A percentile compares a stretch with the other conserved stretches of the same genome.
These are phyloP conservation scores for Camponotus floridanus DNA, from an alignment of 1,140 invertebrate species.

Conservation along the genomic window DNA sequence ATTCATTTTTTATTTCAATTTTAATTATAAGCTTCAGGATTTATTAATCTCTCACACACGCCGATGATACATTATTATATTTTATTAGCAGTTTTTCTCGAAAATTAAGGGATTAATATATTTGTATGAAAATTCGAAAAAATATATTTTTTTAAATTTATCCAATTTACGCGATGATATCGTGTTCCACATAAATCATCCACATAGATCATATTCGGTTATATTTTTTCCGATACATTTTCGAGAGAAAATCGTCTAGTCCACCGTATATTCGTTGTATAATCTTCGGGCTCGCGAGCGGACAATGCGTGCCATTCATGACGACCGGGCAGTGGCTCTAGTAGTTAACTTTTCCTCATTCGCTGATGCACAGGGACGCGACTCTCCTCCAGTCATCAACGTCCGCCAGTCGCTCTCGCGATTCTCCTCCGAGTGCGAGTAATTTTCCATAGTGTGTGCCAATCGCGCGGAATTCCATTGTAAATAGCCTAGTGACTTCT, in stretches of 20 bases:
- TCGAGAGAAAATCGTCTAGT: background rate
- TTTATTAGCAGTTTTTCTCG: background rate
- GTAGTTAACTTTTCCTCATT: slow-evolving; percentile 68
- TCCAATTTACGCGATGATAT: background rate
- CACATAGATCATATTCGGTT: background rate
- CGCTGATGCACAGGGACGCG: slow-evolving; percentile 68
- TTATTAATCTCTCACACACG: slow-evolving; percentile 15
- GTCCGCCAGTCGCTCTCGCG: slow-evolving; percentile 51
- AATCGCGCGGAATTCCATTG: slow-evolving; percentile 40
- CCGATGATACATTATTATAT: background rate
- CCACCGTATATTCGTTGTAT: slow-evolving; percentile 3
- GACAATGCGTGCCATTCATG: slow-evolving; percentile 68
- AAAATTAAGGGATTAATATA: background rate
- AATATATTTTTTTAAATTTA: background rate
- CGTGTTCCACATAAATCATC: background rate
- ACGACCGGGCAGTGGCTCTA: slow-evolving; percentile 44
- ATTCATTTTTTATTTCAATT: slow-evolving; percentile 5
- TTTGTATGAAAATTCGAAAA: background rate
- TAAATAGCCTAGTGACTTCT: slow-evolving; percentile 41
- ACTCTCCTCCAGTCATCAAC: slow-evolving; percentile 46
- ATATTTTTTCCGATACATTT: background rate
- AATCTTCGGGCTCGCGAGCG: slow-evolving; percentile 24
- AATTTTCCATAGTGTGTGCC: slow-evolving; percentile 47
- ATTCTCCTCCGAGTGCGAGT: slow-evolving; percentile 36
- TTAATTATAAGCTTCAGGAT: background rate